Evolutionary conservation across 1,140 invertebrate species (phyloP).

Genomic region (Nephila pilipes): DNA sequence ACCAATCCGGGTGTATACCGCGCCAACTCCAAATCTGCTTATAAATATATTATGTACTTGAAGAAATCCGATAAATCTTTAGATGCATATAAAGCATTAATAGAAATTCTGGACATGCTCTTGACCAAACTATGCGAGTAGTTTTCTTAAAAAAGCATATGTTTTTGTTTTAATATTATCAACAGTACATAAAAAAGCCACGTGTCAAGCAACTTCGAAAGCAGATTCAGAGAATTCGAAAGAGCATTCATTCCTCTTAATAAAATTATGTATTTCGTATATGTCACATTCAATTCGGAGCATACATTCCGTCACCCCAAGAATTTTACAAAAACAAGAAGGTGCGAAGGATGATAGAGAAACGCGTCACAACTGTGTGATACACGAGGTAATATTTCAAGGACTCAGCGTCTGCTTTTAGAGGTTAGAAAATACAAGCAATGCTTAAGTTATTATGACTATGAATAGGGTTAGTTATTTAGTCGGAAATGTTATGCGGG

Average conservation of each 20-base stretch:
- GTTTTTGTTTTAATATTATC: too few species aligned
- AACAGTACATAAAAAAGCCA: background rate
- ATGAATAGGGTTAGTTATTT: background rate
- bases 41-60: too few species aligned
- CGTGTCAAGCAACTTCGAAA: background rate
- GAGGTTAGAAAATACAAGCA: background rate
- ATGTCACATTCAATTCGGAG: background rate
- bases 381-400: background rate
- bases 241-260: background rate
- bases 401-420: background rate
- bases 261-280: background rate
- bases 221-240: background rate
- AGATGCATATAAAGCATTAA: too few species aligned
- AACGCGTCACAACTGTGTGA: background rate
- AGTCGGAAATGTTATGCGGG: background rate
- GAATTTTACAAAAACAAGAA: conserved; percentile 3
- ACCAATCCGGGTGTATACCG: too few species aligned
- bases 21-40: too few species aligned
- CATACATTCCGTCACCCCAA: conserved; percentile 20
- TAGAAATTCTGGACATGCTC: too few species aligned
- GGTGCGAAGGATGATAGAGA: background rate
- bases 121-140: too few species aligned
- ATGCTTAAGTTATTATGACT: background rate
- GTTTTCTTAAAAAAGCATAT: background rate
- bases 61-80: too few species aligned